These are phyloP conservation scores for Catocala sponsa DNA, from an alignment of 2,888 invertebrate genomes.

Conservation along the genomic window DNA sequence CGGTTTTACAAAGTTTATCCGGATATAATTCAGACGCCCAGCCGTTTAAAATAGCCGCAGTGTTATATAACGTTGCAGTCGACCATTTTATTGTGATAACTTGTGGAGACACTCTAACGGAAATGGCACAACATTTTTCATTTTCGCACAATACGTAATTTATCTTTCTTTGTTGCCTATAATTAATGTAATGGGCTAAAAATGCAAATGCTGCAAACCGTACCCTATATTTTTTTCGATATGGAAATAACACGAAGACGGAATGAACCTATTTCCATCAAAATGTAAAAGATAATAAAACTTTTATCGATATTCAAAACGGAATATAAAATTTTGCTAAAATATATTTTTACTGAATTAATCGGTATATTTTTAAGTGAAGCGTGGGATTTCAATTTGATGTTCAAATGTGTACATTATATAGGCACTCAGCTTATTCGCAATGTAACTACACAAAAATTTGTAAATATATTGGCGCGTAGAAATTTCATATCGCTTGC, in stretches of 20 bases:
- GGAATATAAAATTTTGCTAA: slow-evolving; percentile 13
- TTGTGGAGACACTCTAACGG: slow-evolving; percentile 20
- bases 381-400: neutral
- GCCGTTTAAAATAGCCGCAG: slow-evolving; percentile 32
- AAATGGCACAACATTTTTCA: slow-evolving; percentile 27
- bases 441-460: too few relatives aligned
- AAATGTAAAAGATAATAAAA: slow-evolving; percentile 17
- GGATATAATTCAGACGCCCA: slow-evolving; percentile 24
- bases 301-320: slow-evolving; percentile 22
- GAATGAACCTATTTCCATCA: slow-evolving; percentile 25
- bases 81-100: slow-evolving; percentile 34
- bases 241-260: slow-evolving; percentile 13
- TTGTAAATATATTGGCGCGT: too few relatives aligned
- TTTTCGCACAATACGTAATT: slow-evolving; percentile 27
- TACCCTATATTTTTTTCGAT: slow-evolving; percentile 10
- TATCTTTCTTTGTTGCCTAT: slow-evolving; percentile 28
- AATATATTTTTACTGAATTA: slow-evolving; percentile 9
- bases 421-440: too few relatives aligned
- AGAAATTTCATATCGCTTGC: neutral
- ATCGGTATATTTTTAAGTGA: slow-evolving; percentile 15
- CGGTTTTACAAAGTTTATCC: slow-evolving; percentile 38
- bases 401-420: neutral
- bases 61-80: slow-evolving; percentile 41
- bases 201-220: slow-evolving; percentile 26
- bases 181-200: slow-evolving; percentile 27